Evolutionary conservation across 92 coral and sea anemone species (phyloP).

Genomic region (Metridium senile): DNA sequence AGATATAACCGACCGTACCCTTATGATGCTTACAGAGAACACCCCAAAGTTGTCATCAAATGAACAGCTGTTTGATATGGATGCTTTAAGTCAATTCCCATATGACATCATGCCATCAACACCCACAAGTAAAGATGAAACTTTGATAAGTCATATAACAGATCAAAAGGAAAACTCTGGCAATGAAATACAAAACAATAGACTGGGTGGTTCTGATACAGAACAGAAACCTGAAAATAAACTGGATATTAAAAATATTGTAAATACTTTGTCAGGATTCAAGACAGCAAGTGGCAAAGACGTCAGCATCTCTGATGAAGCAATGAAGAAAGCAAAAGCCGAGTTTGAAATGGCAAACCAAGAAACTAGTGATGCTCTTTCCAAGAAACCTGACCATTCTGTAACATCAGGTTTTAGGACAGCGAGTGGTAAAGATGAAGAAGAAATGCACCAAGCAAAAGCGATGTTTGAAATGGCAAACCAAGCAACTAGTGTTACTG

Average conservation of each 20-base stretch:
- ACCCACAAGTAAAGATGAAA: background rate
- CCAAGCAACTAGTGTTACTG: too few species aligned
- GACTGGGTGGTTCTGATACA: background rate
- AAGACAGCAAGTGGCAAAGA: slow-evolving; percentile 58
- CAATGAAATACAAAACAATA: too few species aligned
- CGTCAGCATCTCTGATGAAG: slow-evolving; percentile 47
- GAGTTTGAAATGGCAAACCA: slow-evolving; percentile 10
- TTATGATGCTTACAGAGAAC: slow-evolving; percentile 12
- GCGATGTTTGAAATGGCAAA: slow-evolving; percentile 33
- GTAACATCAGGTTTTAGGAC: slow-evolving; percentile 44
- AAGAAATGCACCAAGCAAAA: slow-evolving; percentile 38
- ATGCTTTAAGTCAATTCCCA: slow-evolving; percentile 77
- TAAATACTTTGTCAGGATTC: slow-evolving; percentile 23
- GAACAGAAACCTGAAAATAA: background rate
- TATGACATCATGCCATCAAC: slow-evolving; percentile 48
- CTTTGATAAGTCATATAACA: background rate
- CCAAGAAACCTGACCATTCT: background rate
- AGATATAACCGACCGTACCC: slow-evolving; percentile 25
- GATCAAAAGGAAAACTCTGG: background rate
- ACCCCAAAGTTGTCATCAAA: background rate
- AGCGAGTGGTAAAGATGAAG: slow-evolving; percentile 47
- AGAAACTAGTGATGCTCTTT: background rate
- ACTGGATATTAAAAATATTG: background rate
- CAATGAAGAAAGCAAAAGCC: slow-evolving; percentile 34
- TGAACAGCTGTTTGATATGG: slow-evolving; percentile 70